Base-by-base conservation (phyloP, 2,797 vertebrate genomes). In the Psittacula derbiana region DNA sequence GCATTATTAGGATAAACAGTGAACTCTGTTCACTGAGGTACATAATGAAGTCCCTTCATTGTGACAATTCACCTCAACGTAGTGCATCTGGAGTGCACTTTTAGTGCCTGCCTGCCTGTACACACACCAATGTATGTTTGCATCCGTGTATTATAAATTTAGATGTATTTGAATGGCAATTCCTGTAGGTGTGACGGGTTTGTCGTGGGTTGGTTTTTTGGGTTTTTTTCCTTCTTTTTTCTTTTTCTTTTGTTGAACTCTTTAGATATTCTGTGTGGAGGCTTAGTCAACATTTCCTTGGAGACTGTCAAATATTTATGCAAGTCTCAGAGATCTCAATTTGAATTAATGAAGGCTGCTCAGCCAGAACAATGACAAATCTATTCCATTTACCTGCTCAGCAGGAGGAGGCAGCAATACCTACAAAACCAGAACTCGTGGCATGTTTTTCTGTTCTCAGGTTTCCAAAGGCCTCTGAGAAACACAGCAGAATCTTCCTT, bases 351-450 rank as follows among this genome's bases (percentile, higher is more conserved):
- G 95, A 96, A 95, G 81, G 93, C 93, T 95, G 95, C 95, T 96
- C 97, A 96, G 96, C 85, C 94, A 93, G 95, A 97, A 95, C 93
- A 91, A 94, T 96, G 96, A 97, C 94, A 95, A 96, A 95, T 92
- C 95, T 78, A 79, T 86, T 86, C 87, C 96, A 86, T 88, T 95
- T 93, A 93, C 95, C 93, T 97, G 94, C 93, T 93, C 89, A 84
- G 91, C 90, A 69, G 90, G 91, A 95, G 85, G 93, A 93, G 62
- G 53, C 79, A 96, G 76, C 93, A 66, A 67, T 65, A 88, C 65
- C 79, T 93, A 43, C 72, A 93, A 66, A 88, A 92, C 88, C 78
- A 49, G 85, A 86, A 58, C 47, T 58, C 50, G 50, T 4, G 62
- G 15, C 31, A 28, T 36, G 31, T 58, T 92, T 76, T 46, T 43